phyloP scores from a whole-genome alignment of 2,113 vertebrate species.

The Stigmatopora argus region DNA sequence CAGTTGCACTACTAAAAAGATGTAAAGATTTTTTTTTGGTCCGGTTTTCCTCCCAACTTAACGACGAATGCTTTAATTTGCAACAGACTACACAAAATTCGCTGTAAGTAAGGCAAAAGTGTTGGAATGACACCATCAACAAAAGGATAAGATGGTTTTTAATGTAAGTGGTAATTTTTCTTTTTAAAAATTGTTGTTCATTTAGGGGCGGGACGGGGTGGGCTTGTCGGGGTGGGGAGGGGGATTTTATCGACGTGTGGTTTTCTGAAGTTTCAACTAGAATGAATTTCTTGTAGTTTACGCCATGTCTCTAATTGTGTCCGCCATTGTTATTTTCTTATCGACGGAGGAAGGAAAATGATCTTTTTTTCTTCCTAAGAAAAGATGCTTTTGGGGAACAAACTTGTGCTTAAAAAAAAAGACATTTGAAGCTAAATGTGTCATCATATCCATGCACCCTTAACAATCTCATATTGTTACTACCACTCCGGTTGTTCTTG shows the following conservation, averaged over 20 bases:
- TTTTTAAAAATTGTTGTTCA: conserved; percentile 54
- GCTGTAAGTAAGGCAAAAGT: conserved; percentile 74
- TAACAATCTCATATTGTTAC: conserved; percentile 67
- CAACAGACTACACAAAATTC: conserved; percentile 69
- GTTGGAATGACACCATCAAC: conserved; percentile 73
- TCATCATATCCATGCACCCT: conserved; percentile 71
- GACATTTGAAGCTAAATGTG: conserved; percentile 71
- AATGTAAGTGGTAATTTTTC: conserved; percentile 77
- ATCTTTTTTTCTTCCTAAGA: background rate
- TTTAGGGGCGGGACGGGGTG: background rate
- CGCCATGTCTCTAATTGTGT: conserved; percentile 66
- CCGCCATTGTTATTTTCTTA: conserved; percentile 72
- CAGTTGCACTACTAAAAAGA: conserved; percentile 77
- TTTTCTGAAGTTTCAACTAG: conserved; percentile 71
- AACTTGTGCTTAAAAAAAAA: conserved; percentile 63
- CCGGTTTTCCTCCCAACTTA: conserved; percentile 42
- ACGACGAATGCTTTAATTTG: conserved; percentile 75
- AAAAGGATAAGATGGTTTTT: conserved; percentile 74
- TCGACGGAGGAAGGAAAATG: conserved; percentile 22
- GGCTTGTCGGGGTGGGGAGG: background rate
- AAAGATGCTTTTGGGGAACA: conserved; percentile 44
- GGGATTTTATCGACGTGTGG: conserved; percentile 57
- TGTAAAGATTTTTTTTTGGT: conserved; percentile 62
- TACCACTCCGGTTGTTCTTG: conserved; percentile 74
- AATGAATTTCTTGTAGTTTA: conserved; percentile 74